Base-by-base conservation (phyloP, 2,113 vertebrate species). In the Morone chrysops region DNA sequence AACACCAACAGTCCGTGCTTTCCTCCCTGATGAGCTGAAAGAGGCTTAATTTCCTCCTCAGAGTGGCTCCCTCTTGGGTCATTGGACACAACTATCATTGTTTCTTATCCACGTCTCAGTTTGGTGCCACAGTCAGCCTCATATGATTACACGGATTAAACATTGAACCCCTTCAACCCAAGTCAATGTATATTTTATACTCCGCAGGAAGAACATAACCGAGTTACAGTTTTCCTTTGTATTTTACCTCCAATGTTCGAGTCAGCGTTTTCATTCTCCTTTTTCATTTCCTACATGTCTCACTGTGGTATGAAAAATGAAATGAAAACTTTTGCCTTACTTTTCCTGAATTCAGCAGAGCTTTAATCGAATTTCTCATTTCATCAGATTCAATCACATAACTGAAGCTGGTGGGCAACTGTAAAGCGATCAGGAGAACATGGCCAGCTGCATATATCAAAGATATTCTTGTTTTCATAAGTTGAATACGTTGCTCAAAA, bases 401-500 rank as follows among this genome's bases (percentile, higher is more conserved):
- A 83, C 74, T 78, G 80, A 88, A 88, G 86, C 86, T 84, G 85
- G 76, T 82, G 84, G 90, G 84, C 61, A 83, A 87, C 92, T 92
- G 68, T 51, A 31, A 92, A 90, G 87, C 87, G 88, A 94, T 91
- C 82, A 45, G 78, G 56, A 86, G 82, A 86, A 84, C 75, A 81
- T 70, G 20, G 78, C 43, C 69, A 22, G 70, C 78, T 69, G 84
- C 83, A 85, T 87, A 87, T 66, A 82, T 86, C 68, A 79, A 75
- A 88, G 53, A 91, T 81, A 76, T 87, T 82, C 80, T 60, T 84
- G 87, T 86, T 92, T 87, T 92, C 70, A 60, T 87, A 75, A 89
- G 85, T 59, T 82, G 47, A 96, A 95, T 96, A 96, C 95, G 95
- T 95, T 96, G 94, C 95, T 96, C 53, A 69, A 96, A 97, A 75